Evolutionary conservation across 2,113 vertebrate genomes (phyloP).

Genomic region (Spheniscus mendiculus): DNA sequence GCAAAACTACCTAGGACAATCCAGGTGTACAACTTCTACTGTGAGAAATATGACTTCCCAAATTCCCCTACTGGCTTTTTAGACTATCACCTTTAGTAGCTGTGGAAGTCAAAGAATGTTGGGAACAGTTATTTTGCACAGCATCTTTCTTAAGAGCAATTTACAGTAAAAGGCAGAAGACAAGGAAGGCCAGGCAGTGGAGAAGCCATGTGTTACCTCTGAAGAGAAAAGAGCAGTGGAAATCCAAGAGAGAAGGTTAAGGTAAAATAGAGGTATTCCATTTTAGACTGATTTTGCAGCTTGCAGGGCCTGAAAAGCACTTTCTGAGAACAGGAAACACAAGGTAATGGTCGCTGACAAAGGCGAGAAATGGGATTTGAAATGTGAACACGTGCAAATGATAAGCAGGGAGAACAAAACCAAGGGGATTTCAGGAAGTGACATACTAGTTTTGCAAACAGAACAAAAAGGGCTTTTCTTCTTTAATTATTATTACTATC

Average conservation of each 20-base stretch:
- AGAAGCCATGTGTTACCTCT: background rate
- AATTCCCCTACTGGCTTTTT: background rate
- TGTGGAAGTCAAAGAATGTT: background rate
- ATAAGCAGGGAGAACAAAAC: background rate
- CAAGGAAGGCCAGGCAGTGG: background rate
- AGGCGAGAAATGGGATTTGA: background rate
- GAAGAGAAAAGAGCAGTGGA: background rate
- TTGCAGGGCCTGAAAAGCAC: background rate
- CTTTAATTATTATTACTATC: background rate
- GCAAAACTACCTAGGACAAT: background rate
- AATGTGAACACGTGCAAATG: background rate
- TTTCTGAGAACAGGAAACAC: background rate
- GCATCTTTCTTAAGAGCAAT: background rate
- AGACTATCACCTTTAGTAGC: background rate
- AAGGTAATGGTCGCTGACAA: background rate
- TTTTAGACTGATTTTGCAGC: background rate
- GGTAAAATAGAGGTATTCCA: background rate
- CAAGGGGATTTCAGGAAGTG: background rate
- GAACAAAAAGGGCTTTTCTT: background rate
- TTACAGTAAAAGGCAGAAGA: background rate
- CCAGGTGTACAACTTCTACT: background rate
- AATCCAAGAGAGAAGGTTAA: background rate
- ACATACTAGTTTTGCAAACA: background rate
- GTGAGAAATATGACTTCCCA: background rate
- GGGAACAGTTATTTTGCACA: background rate